Percentiles rank a stretch among this genome's conserved stretches.
Evolutionary conservation across 2,113 vertebrate genomes (phyloP).

Genomic region (Tonatia bakeri): DNA sequence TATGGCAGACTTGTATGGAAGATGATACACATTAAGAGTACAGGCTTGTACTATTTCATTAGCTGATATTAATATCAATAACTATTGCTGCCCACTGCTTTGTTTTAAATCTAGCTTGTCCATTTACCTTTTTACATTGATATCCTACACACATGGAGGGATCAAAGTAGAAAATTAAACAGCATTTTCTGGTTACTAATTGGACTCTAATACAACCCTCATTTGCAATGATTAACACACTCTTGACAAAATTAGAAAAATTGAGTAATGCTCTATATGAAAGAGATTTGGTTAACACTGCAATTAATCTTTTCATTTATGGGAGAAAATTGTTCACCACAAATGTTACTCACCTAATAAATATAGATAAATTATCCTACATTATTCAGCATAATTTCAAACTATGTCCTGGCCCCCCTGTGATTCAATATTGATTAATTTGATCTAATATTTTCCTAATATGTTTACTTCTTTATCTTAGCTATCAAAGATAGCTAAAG

Average conservation of each 20-base stretch:
- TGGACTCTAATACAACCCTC: conserved; percentile 58
- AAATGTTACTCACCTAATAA: conserved; percentile 51
- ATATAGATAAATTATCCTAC: conserved; percentile 45
- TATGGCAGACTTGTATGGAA: conserved; percentile 42
- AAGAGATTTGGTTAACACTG: conserved; percentile 61
- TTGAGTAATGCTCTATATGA: conserved; percentile 46
- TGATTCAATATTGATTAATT: conserved; percentile 57
- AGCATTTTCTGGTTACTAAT: conserved; percentile 70
- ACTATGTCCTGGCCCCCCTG: not conserved
- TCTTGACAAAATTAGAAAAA: conserved; percentile 61
- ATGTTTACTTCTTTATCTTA: conserved; percentile 28
- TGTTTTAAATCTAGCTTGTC: conserved; percentile 19
- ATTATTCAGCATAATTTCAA: conserved; percentile 50
- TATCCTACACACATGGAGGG: not conserved
- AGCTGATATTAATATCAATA: conserved; percentile 71
- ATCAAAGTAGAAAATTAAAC: conserved; percentile 66
- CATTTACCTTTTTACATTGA: conserved; percentile 22
- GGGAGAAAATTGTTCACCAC: conserved; percentile 47
- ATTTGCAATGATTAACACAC: conserved; percentile 68
- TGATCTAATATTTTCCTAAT: conserved; percentile 57
- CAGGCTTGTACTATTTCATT: conserved; percentile 63
- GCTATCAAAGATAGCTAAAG: not conserved
- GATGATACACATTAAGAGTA: conserved; percentile 29
- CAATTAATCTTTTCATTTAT: conserved; percentile 75
- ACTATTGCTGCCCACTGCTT: conserved; percentile 39